phyloP scores from a whole-genome alignment of 2,113 vertebrate species.

The Protomyctophum bolini region DNA sequence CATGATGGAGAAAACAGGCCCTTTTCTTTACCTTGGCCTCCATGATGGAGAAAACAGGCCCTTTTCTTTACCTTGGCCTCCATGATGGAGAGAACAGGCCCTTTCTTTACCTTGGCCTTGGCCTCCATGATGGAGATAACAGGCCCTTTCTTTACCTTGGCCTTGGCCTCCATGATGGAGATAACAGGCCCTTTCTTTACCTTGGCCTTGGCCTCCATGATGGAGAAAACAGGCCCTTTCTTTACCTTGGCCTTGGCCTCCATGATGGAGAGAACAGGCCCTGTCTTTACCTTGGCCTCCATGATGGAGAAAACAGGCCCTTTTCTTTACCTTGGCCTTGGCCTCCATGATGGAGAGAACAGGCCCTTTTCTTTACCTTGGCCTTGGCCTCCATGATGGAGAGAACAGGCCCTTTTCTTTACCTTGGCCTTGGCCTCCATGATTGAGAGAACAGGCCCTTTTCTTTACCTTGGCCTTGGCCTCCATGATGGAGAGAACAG shows the following conservation, averaged over 20 bases:
- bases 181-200: constrained; percentile 79
- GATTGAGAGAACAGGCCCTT: constrained; percentile 88
- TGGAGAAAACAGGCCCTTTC: constrained; percentile 86
- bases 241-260: constrained; percentile 90
- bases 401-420: constrained; percentile 65
- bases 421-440: constrained; percentile 94
- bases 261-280: constrained; percentile 93
- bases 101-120: constrained; percentile 83
- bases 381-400: constrained; percentile 93
- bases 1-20: constrained; percentile 96
- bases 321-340: constrained; percentile 83
- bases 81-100: constrained; percentile 93
- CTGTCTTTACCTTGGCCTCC: constrained; percentile 83
- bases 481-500: constrained; percentile 95
- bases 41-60: constrained; percentile 96
- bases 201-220: constrained; percentile 92
- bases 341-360: constrained; percentile 96
- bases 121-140: constrained; percentile 96
- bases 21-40: constrained; percentile 83
- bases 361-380: constrained; percentile 80
- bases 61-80: constrained; percentile 83
- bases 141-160: constrained; percentile 82
- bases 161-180: constrained; percentile 92
- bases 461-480: constrained; percentile 86
- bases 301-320: constrained; percentile 95